phyloP scores from a whole-genome alignment of 2,113 vertebrate species.

The Rissa tridactyla region DNA sequence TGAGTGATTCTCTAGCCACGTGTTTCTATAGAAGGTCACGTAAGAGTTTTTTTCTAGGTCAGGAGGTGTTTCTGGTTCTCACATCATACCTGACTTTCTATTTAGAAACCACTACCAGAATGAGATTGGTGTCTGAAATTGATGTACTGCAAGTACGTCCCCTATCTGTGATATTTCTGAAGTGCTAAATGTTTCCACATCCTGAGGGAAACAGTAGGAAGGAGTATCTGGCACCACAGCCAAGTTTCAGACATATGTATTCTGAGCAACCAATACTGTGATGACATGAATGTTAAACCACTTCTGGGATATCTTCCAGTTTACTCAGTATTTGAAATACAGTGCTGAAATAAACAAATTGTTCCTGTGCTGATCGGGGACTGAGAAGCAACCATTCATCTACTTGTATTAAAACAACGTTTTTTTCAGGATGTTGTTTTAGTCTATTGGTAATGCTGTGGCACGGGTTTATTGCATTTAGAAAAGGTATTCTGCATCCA shows the following conservation, averaged over 20 bases:
- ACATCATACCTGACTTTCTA: neutral
- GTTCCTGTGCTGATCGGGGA: too few relatives aligned
- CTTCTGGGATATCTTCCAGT: neutral
- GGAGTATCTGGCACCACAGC: neutral
- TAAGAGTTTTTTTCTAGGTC: neutral
- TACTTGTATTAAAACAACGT: neutral
- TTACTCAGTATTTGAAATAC: neutral
- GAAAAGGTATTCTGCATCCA: neutral
- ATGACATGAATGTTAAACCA: neutral
- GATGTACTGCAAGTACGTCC: neutral
- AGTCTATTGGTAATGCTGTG: neutral
- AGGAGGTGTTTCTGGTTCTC: constrained; percentile 10
- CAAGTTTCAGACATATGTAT: neutral
- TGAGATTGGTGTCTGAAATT: neutral
- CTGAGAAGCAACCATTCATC: neutral
- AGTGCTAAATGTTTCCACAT: neutral
- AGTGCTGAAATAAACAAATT: neutral
- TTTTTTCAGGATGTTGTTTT: neutral
- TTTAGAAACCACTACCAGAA: neutral
- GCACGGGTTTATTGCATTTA: neutral
- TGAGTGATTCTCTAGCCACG: neutral
- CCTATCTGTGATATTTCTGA: neutral
- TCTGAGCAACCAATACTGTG: neutral
- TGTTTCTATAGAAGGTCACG: neutral
- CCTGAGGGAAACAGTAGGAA: neutral